phyloP scores from a whole-genome alignment of 1,140 invertebrate species.

The Ceratitis capitata region DNA sequence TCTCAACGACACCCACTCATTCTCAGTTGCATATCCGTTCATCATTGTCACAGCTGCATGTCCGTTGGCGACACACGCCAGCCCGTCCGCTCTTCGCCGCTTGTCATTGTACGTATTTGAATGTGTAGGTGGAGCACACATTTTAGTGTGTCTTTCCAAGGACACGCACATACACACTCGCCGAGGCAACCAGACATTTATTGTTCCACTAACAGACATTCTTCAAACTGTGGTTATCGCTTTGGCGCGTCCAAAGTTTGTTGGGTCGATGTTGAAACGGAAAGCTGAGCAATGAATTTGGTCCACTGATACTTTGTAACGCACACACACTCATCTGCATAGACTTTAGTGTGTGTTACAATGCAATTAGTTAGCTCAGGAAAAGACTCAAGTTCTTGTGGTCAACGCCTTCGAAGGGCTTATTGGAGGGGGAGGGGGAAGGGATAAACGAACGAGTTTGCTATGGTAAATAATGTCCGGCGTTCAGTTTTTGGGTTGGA shows the following conservation, averaged over 20 bases:
- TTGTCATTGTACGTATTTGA: not conserved
- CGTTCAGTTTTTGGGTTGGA: not conserved
- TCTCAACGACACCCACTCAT: not conserved
- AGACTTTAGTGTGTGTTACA: not conserved
- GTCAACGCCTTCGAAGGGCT: not conserved
- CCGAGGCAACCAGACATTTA: not conserved
- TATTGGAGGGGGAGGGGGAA: too few relatives aligned
- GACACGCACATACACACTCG: not conserved
- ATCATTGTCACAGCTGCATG: slow-evolving; percentile 20
- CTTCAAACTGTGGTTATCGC: slow-evolving; percentile 26
- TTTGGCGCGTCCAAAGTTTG: not conserved
- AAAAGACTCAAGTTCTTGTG: not conserved
- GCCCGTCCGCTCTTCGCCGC: not conserved
- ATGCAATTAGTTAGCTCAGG: not conserved
- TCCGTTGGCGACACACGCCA: not conserved
- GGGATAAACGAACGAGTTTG: not conserved
- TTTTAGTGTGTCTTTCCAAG: not conserved
- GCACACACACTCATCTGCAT: not conserved
- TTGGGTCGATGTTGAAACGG: not conserved
- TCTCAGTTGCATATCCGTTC: not conserved
- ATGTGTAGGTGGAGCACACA: too few relatives aligned
- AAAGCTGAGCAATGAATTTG: not conserved
- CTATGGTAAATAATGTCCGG: not conserved
- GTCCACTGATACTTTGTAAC: not conserved
- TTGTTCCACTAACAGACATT: slow-evolving; percentile 15